phyloP scores from a whole-genome alignment of 2,113 vertebrate genomes.

The Pitta sordida region DNA sequence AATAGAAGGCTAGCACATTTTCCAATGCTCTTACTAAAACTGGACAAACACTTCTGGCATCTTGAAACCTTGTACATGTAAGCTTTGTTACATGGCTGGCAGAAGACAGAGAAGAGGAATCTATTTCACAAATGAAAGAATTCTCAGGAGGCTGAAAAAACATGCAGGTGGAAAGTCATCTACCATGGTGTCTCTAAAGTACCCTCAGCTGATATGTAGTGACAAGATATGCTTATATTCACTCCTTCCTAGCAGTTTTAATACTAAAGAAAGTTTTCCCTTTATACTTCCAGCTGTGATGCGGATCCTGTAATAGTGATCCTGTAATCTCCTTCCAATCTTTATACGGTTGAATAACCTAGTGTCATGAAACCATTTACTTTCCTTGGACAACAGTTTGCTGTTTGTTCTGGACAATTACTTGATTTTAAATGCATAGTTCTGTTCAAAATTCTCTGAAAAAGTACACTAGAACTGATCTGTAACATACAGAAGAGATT shows the following conservation, averaged over 20 bases:
- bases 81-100: not conserved
- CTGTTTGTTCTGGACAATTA: not conserved
- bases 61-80: not conserved
- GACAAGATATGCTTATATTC: not conserved
- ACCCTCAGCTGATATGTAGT: not conserved
- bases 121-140: not conserved
- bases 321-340: not conserved
- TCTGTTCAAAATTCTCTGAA: not conserved
- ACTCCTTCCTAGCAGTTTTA: not conserved
- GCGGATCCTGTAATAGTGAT: not conserved
- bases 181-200: not conserved
- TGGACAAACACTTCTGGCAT: not conserved
- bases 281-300: not conserved
- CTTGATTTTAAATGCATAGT: not conserved
- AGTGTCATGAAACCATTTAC: not conserved
- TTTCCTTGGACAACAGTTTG: not conserved
- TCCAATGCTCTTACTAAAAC: not conserved
- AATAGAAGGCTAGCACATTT: not conserved
- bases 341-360: not conserved
- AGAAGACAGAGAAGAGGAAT: not conserved
- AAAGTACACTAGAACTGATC: not conserved
- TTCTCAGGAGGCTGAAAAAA: not conserved
- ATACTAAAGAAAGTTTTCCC: not conserved
- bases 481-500: not conserved
- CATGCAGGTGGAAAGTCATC: not conserved